Evolutionary conservation across 2,113 vertebrate species (phyloP), one percentile per base, ranked within the genome.

Genomic region (Tamias sibiricus): DNA sequence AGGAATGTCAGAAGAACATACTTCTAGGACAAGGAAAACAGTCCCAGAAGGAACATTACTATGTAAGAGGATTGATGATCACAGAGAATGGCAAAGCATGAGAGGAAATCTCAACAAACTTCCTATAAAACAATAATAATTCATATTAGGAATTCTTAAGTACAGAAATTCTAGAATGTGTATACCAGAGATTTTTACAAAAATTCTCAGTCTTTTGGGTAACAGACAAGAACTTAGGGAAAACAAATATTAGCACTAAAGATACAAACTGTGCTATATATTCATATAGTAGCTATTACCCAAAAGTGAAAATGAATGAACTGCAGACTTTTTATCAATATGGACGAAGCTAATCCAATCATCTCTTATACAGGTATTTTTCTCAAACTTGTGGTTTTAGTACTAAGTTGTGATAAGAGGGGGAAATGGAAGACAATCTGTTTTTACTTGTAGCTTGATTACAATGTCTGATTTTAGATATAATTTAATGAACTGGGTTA

Each of bases 391-490:
- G 4, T 75, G 75, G 32, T 69, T 92, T 77, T 69, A 72, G 57
- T 32, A 69, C 16, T 35, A 32, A 96, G 47, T 80, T 79, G 20
- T 68, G 44, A 30, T 79, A 86, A 66, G 30, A 75, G 6, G 13
- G 30, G 16, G 30, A 94, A 94, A 85, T 76, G 62, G 47, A 91
- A 80, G 83, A 85, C 30, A 84, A 66, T 92, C n/a, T 90, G 54
- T 77, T 97, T 97, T 92, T 90, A 59, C 54, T 86, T 95, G 80
- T n/a, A 74, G 47, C 22, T 66, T 94, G n/a, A 84, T 87, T 89
- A 24, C 32, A 77, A 52, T 69, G 69, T 74, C 90, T 74, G 8
- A 74, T 59, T 91, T 94, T 86, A 84, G 42, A 69, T 83, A 80
- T 64, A 75, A 88, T 44, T 32, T 19, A 74, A 91, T 44, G 30